These are phyloP conservation scores for Erebia ligea DNA, from an alignment of 2,888 invertebrate species.

Conservation along the genomic window DNA sequence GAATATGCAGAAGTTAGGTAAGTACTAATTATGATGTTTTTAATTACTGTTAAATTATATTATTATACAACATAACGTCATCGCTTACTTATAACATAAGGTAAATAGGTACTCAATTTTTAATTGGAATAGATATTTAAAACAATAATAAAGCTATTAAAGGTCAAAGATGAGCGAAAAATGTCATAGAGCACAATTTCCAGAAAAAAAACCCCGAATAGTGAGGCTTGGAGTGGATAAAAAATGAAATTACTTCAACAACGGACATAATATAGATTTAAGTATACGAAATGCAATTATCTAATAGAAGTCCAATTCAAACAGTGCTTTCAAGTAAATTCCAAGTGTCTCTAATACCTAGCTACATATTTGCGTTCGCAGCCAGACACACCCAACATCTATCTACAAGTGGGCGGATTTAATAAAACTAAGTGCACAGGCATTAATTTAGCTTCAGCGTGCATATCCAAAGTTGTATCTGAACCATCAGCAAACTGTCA, in stretches of 20 bases:
- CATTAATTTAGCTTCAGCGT: constrained; percentile 31
- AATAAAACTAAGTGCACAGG: constrained; percentile 42
- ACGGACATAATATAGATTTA: neutral
- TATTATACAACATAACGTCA: neutral
- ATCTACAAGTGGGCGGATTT: constrained; percentile 31
- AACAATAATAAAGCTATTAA: neutral
- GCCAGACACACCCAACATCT: constrained; percentile 32
- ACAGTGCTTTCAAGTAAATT: neutral
- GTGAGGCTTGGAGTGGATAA: neutral
- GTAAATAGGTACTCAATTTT: too few species aligned
- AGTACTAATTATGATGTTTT: neutral
- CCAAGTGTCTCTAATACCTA: neutral
- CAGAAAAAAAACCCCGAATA: too few species aligned
- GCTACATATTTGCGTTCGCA: neutral
- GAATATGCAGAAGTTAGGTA: neutral
- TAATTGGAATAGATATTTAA: neutral
- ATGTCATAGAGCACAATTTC: neutral
- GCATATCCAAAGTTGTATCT: neutral
- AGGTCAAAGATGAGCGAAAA: neutral
- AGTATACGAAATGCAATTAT: neutral
- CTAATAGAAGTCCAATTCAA: neutral
- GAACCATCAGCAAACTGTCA: constrained; percentile 2
- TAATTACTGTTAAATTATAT: neutral
- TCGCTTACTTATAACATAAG: neutral
- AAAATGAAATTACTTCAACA: too few species aligned